Percentiles rank a stretch among this genome's conserved stretches.
These are phyloP conservation scores for Agriotes lineatus DNA, from an alignment of 2,888 invertebrate genomes.

Conservation along the genomic window DNA sequence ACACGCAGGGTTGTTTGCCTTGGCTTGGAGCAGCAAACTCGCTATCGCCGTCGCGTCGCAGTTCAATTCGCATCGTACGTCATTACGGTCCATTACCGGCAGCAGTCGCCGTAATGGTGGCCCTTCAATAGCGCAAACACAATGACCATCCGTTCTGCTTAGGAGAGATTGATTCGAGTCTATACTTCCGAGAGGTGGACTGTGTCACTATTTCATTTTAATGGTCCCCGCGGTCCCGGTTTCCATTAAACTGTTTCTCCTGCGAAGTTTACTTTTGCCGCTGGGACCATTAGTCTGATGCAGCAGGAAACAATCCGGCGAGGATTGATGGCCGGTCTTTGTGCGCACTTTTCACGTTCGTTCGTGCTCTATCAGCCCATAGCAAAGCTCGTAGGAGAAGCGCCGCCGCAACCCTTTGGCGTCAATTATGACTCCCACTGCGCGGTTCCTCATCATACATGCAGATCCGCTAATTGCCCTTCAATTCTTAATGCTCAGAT, in stretches of 20 bases:
- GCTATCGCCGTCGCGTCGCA: conserved; percentile 36
- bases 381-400: not conserved
- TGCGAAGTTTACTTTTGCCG: conserved; percentile 67
- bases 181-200: conserved; percentile 57
- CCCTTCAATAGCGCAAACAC: conserved; percentile 45
- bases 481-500: conserved; percentile 36
- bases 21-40: conserved; percentile 25
- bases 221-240: conserved; percentile 70
- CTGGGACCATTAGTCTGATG: conserved; percentile 68
- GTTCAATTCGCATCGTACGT: conserved; percentile 48
- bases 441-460: conserved; percentile 31
- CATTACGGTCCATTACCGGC: conserved; percentile 62
- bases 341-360: conserved; percentile 60
- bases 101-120: conserved; percentile 58
- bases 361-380: conserved; percentile 27
- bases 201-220: conserved; percentile 70
- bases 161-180: conserved; percentile 61
- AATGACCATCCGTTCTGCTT: conserved; percentile 64
- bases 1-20: conserved; percentile 45
- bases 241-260: conserved; percentile 72
- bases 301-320: conserved; percentile 68
- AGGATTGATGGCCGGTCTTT: conserved; percentile 64
- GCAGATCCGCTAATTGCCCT: conserved; percentile 36
- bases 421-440: conserved; percentile 25
- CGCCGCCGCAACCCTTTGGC: conserved; percentile 26